phyloP scores from a whole-genome alignment of 2,888 invertebrate genomes.

The Tuta absoluta region DNA sequence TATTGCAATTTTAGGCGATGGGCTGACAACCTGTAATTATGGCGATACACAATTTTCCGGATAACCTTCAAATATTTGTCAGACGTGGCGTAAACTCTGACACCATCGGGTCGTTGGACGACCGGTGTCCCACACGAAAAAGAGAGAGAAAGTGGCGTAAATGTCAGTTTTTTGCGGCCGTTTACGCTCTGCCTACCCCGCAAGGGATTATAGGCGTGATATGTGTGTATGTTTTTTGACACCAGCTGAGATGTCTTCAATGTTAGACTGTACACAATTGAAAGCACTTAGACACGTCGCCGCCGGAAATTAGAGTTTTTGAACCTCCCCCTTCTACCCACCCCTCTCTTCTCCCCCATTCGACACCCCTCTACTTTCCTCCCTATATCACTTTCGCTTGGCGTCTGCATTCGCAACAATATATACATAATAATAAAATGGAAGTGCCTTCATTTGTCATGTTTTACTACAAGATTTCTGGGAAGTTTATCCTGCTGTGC shows the following conservation, averaged over 20 bases:
- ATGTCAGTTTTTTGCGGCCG: no score
- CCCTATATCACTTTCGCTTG: constrained; percentile 14
- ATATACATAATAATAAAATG: constrained; percentile 15
- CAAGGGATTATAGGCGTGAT: no score
- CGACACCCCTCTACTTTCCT: not conserved
- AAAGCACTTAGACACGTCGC: constrained; percentile 25
- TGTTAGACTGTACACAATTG: constrained; percentile 16
- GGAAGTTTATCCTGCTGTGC: not conserved
- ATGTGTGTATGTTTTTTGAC: not conserved
- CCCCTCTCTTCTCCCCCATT: not conserved
- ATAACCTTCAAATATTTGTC: no score
- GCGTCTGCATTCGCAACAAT: constrained; percentile 20
- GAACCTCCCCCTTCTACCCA: not conserved
- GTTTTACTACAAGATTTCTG: not conserved
- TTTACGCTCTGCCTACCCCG: no score
- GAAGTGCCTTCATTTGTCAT: constrained; percentile 14
- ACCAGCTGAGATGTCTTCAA: constrained; percentile 1
- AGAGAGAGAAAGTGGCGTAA: no score
- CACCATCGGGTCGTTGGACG: no score
- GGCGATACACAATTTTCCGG: no score
- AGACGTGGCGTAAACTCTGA: no score
- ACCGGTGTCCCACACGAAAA: no score
- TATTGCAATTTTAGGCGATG: no score
- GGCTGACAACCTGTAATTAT: no score
- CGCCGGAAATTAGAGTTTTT: constrained; percentile 27